Evolutionary conservation across 2,113 vertebrate species (phyloP), one percentile per base, ranked within the genome.

Genomic region (Chamaea fasciata): DNA sequence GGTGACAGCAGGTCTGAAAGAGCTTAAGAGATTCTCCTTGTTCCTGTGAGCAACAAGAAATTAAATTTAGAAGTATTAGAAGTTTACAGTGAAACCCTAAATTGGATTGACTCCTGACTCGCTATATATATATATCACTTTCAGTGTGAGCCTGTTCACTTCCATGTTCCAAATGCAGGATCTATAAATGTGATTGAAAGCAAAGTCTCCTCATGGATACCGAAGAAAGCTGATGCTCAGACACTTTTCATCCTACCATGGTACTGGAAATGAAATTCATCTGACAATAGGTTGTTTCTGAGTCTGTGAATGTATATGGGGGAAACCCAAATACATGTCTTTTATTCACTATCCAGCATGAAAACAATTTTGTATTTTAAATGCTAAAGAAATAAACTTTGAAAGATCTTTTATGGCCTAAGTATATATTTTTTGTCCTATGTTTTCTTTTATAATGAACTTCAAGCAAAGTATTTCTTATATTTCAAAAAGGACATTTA

Each of bases 201-300:
- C 28, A 19, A 52, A 67, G 86, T 56, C 44, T 78, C 46, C 57
- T 63, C 17, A 1, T 35, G 62, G 74, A 59, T 63, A 27, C 44
- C 7, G 86, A 73, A 90, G 47, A 85, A 86, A 47, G 56, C n/a
- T 47, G 57, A 79, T 8, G 6, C 57, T 91, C 86, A 79, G 75
- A 71, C 52, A 60, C 64, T 95, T 94, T 96, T 95, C 89, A 94
- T 97, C 93, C 92, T 97, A 96, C 96, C 95, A 96, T 95, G 87
- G 94, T 90, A 93, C 52, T 92, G 89, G 73, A 95, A 92, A 90
- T 65, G 3, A 75, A 94, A 94, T 90, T 79, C 33, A 89, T 67
- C 84, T 90, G 71, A 49, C 1, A 3, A 22, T 46, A 83, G 50
- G 31, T 88, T 81, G 67, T 84, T 94, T 84, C 41, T 50, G 75